These are phyloP conservation scores for Dryoscopus gambensis DNA, from an alignment of 2,113 vertebrate species.

Conservation along the genomic window DNA sequence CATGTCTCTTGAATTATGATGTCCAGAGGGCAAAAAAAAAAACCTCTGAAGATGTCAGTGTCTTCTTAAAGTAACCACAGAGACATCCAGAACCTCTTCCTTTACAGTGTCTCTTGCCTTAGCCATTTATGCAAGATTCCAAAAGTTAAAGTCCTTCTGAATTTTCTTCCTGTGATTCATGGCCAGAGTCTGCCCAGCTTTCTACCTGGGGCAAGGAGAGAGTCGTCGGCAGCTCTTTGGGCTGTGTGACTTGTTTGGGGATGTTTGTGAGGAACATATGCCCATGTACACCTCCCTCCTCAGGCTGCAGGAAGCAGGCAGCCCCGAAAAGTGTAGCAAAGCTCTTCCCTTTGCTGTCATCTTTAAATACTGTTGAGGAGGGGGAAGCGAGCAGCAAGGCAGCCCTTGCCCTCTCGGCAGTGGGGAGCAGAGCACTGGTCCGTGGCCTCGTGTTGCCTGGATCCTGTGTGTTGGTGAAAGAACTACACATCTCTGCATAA, in stretches of 20 bases:
- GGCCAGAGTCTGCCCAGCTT: not conserved
- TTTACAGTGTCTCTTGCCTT: not conserved
- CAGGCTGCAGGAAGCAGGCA: fast-evolving
- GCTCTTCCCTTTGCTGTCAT: not conserved
- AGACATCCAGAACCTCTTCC: not conserved
- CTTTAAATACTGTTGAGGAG: not conserved
- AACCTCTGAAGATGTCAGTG: not conserved
- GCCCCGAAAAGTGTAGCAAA: not conserved
- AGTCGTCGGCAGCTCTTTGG: not conserved
- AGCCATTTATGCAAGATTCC: not conserved
- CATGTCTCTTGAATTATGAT: not conserved
- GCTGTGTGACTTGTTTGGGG: not conserved
- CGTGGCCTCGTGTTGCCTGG: not conserved
- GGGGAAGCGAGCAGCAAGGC: not conserved
- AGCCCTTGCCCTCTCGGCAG: fast-evolving
- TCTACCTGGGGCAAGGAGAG: not conserved
- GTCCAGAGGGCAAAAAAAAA: not conserved
- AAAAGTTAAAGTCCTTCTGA: not conserved
- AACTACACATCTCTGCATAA: not conserved
- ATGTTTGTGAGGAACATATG: not conserved
- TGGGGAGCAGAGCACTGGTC: not conserved
- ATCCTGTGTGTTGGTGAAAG: not conserved
- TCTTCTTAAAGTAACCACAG: not conserved
- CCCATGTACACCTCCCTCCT: not conserved
- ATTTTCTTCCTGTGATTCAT: not conserved